phyloP scores from a whole-genome alignment of 2,797 vertebrate genomes.

The Girardinus metallicus region DNA sequence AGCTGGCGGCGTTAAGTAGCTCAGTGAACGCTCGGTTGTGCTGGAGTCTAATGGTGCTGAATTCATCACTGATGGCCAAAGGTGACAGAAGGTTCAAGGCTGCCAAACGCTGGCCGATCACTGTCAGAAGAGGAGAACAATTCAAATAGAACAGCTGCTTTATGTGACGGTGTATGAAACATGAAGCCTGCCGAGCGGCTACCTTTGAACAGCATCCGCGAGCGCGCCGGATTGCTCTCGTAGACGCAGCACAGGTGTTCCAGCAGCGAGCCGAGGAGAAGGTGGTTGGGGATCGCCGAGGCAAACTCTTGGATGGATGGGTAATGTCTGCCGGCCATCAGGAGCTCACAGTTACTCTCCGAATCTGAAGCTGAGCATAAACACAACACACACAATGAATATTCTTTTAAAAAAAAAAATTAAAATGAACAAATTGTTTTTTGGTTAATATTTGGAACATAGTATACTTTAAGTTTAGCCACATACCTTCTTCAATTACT shows the following conservation, averaged over 20 bases:
- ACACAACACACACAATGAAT: not conserved
- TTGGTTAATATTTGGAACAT: not conserved
- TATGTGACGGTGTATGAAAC: not conserved
- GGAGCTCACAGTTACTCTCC: constrained; percentile 81
- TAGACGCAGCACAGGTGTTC: constrained; percentile 96
- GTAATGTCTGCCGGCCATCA: constrained; percentile 78
- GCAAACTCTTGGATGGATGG: constrained; percentile 84
- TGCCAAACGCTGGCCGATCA: constrained; percentile 89
- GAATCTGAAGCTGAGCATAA: constrained; percentile 87
- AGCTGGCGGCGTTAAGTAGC: constrained; percentile 87
- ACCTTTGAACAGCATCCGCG: constrained; percentile 91
- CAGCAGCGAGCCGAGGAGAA: constrained; percentile 92
- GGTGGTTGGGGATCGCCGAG: constrained; percentile 93
- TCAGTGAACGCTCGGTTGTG: constrained; percentile 94
- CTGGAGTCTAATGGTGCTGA: constrained; percentile 93
- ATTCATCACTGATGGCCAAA: constrained; percentile 93
- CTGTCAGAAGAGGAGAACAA: constrained; percentile 52
- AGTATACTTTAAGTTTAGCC: not conserved
- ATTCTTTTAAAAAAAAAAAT: not conserved
- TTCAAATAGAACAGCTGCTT: too few species aligned
- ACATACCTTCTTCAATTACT: constrained; percentile 84
- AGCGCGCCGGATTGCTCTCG: constrained; percentile 86
- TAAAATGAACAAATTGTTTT: too few species aligned
- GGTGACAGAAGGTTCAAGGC: constrained; percentile 92
- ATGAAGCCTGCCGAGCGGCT: not conserved